Conservation (phyloP, 1,140 invertebrate genomes). For the Potamilus streckersoni region DNA sequence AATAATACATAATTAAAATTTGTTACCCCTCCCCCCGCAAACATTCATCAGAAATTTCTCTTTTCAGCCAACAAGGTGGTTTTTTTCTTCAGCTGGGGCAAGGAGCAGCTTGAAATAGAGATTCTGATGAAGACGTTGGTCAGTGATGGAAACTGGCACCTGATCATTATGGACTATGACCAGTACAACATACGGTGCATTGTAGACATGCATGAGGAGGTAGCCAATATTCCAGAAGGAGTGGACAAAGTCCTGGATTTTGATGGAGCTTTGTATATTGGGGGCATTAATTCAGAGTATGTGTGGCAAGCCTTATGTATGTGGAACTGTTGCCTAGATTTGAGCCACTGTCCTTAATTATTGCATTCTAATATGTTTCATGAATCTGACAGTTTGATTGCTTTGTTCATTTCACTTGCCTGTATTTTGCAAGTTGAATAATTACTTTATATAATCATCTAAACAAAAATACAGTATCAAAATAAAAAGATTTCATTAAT, state of each 20-base stretch:
- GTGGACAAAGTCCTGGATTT: slow-evolving; percentile 33
- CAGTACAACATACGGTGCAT: slow-evolving; percentile 93
- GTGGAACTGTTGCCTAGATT: no score
- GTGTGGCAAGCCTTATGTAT: no score
- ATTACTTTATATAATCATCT: no score
- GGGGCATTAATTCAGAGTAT: slow-evolving; percentile 74
- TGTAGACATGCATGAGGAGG: slow-evolving; percentile 77
- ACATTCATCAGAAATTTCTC: neutral
- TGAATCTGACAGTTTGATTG: no score
- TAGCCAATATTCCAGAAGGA: slow-evolving; percentile 34
- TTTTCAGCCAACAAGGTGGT: slow-evolving; percentile 82
- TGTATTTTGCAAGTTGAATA: no score
- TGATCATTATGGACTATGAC: slow-evolving; percentile 80
- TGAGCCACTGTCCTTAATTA: no score
- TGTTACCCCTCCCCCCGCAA: neutral
- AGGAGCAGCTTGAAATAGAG: slow-evolving; percentile 19
- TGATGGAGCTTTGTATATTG: slow-evolving; percentile 46
- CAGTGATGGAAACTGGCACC: slow-evolving; percentile 94
- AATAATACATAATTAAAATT: no score
- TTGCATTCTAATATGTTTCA: no score
- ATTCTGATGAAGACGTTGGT: slow-evolving; percentile 71
- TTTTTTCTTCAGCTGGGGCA: slow-evolving; percentile 72
- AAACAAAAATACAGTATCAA: no score
- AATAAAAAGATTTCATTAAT: no score
- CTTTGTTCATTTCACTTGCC: no score